Base-by-base conservation (phyloP, 1,140 invertebrate genomes). In the Colletes latitarsis region DNA sequence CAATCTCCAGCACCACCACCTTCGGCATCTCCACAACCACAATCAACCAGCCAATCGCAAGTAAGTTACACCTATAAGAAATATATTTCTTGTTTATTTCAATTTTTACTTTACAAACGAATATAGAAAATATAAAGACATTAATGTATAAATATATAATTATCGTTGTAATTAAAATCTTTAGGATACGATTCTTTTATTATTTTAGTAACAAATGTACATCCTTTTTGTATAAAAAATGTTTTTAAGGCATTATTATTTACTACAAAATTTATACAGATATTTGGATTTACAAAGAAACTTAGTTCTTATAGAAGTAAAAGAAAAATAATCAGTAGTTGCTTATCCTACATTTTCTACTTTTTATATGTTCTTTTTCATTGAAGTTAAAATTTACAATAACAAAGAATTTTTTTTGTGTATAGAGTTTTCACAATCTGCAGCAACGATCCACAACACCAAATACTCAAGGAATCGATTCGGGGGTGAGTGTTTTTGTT, bases 391-490 rank as follows among this genome's bases (percentile, higher is more conserved):
- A 15, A 3, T 15, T 41, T 15, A 15, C 4, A 41, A 72, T 71
- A 4, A 80, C 8, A n/a, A 52, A 41, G 58, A 3, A 62, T 52
- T 41, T 39, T 3, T 43, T 55, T 17, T 88, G 69, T 43, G 91
- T 91, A 41, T 83, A 93, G 93, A 93, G 88, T 92, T 93, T 93
- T 82, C 93, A 93, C 74, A 92, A 91, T 82, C 89, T 93, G 83
- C 93, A 92, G 70, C 92, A 93, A 89, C 90, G 93, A 90, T 93
- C 93, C 67, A 93, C 93, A 67, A 93, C 93, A 83, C 93, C 93
- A 88, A 93, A 93, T 92, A 91, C 92, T 91, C 93, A 93, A 92
- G 93, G 92, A 85, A 93, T 93, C 81, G 93, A 93, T 85, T 91
- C 92, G 85, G 92, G 92, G 90, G 93, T 93, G 82, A 90, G 92